Conservation (phyloP, 1,140 invertebrate genomes). For the Dinothrombium tinctorium region DNA sequence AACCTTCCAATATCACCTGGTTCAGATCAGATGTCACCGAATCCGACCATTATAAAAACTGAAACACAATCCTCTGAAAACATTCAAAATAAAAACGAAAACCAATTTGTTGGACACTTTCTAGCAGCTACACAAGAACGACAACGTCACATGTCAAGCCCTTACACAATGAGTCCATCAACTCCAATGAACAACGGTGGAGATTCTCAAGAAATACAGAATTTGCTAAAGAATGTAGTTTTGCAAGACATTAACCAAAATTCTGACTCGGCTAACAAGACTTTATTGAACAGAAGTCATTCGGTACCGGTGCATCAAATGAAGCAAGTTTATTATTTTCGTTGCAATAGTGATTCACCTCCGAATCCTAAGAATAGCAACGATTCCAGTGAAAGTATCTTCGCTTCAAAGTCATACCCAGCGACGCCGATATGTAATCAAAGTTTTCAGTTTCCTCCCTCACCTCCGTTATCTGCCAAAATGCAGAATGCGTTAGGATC, state of each 20-base stretch:
- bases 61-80: no score
- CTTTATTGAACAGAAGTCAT: constrained; percentile 33
- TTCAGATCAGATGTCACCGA: no score
- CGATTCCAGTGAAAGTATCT: neutral
- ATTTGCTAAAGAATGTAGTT: constrained; percentile 2
- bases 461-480: neutral
- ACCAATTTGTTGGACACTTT: no score
- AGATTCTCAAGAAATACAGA: constrained; percentile 9
- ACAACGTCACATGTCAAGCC: constrained; percentile 12
- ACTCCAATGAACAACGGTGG: neutral
- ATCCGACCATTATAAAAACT: no score
- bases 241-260: neutral
- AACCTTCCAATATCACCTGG: no score
- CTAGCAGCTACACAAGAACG: no score
- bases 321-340: constrained; percentile 17
- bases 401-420: constrained; percentile 15
- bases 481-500: neutral
- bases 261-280: neutral
- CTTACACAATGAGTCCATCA: constrained; percentile 3
- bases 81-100: no score
- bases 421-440: constrained; percentile 12
- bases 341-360: constrained; percentile 1
- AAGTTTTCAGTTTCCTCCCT: constrained; percentile 10
- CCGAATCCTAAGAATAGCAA: neutral
- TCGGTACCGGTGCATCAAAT: constrained; percentile 44